These are phyloP conservation scores for Dasypolia templi DNA, from an alignment of 2,888 invertebrate genomes.

Conservation along the genomic window DNA sequence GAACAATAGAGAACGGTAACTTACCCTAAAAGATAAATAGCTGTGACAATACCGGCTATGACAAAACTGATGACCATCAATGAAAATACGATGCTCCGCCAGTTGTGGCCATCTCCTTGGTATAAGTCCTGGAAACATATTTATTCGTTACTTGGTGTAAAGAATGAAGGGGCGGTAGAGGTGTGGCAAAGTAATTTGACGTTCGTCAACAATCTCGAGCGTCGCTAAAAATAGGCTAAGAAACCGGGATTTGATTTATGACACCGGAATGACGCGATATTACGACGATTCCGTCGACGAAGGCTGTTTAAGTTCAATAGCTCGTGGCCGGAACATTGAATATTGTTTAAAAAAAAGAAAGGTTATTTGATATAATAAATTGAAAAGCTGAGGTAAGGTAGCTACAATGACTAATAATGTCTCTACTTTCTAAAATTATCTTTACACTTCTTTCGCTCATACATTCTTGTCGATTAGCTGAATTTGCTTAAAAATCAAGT, in stretches of 20 bases:
- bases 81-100: slow-evolving; percentile 96
- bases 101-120: slow-evolving; percentile 95
- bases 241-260: slow-evolving; percentile 73
- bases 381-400: not conserved
- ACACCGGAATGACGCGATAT: slow-evolving; percentile 60
- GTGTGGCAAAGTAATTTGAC: slow-evolving; percentile 43
- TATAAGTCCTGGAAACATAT: slow-evolving; percentile 92
- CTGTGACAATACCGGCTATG: slow-evolving; percentile 96
- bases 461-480: not conserved
- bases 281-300: slow-evolving; percentile 54
- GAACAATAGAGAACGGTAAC: slow-evolving; percentile 66
- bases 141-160: slow-evolving; percentile 29
- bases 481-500: not conserved
- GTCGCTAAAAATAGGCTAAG: slow-evolving; percentile 64
- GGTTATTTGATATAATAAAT: slow-evolving; percentile 31
- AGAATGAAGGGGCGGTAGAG: slow-evolving; percentile 15
- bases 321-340: slow-evolving; percentile 41
- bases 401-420: not conserved
- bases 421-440: not conserved
- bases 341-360: slow-evolving; percentile 37
- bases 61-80: slow-evolving; percentile 96
- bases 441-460: not conserved
- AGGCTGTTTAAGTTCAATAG: slow-evolving; percentile 55
- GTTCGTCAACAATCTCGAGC: slow-evolving; percentile 62
- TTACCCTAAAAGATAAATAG: slow-evolving; percentile 96